Evolutionary conservation across 2,113 vertebrate species (phyloP), one percentile per base, ranked within the genome.

Genomic region (Rallus limicola): DNA sequence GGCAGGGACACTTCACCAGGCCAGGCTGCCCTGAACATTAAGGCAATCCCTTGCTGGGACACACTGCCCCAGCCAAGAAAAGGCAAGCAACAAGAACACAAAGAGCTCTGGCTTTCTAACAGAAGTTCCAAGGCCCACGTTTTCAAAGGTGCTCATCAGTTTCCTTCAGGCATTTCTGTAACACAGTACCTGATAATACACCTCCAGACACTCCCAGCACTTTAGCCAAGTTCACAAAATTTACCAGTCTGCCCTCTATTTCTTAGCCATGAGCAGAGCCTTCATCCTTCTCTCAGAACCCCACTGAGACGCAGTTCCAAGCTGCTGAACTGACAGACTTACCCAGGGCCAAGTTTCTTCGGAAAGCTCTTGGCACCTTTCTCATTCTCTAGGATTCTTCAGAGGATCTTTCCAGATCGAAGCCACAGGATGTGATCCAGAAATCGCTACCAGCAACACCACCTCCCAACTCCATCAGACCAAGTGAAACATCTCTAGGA

Each of bases 391-490:
- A 7, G 14, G 24, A 44, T 63, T 34, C 53, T 58, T 60, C 53
- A 72, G 56, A 63, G 44, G 26, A 60, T 23, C 33, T 62, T 60
- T 75, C 11, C 12, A 50, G 65, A 25, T 5, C 1, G 0, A 60
- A 82, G 50, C 6, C 21, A 26, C 34, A 13, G 34, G 33, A 42
- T 36, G 29, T 5, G n/a, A 74, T 76, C 40, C 75, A 82, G 28
- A 85, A 85, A 65, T 20, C 38, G 5, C 38, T 38, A 13, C n/a
- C 15, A 65, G 34, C 55, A 77, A 9, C 19, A 64, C 34, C 8
- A 56, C 23, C 46, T 71, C 9, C 62, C 40, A n/a, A 17, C 29
- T 69, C 1, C 0, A 16, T 15, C 18, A 44, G 58, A 52, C 1
- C 6, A 4, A 62, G 26, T 4, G 10, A 48, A 82, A n/a, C 42